These are phyloP conservation scores for Deroptyus accipitrinus DNA, from an alignment of 2,113 vertebrate genomes.

Conservation along the genomic window DNA sequence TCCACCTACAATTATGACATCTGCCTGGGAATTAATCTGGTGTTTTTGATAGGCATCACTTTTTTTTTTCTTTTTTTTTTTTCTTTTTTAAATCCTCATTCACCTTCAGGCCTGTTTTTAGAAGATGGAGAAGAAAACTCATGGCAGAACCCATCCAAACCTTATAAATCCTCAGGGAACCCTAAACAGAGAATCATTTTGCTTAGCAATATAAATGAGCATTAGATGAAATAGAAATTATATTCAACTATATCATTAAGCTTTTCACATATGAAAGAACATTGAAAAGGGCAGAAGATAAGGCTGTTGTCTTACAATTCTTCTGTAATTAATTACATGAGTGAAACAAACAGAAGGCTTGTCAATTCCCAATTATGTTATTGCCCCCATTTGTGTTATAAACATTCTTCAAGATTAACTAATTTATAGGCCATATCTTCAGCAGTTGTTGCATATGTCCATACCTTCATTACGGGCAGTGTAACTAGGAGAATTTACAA, in stretches of 20 bases:
- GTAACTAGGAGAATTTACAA: background rate
- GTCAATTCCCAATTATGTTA: background rate
- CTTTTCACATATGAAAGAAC: background rate
- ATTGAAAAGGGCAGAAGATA: background rate
- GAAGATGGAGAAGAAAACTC: background rate
- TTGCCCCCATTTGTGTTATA: background rate
- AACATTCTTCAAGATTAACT: background rate
- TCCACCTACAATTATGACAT: background rate
- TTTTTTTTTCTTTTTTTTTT: background rate
- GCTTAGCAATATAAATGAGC: background rate
- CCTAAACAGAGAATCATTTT: background rate
- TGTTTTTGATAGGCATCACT: background rate
- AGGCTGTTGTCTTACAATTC: background rate
- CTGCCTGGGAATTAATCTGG: background rate
- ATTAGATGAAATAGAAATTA: background rate
- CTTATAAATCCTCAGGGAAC: background rate
- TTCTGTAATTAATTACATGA: background rate
- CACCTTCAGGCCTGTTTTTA: background rate
- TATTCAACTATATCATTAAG: background rate
- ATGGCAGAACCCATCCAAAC: background rate
- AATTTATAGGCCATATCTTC: background rate
- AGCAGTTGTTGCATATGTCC: background rate
- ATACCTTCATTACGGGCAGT: background rate
- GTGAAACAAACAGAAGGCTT: background rate
- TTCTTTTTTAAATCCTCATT: background rate